Evolutionary conservation across 2,113 vertebrate genomes (phyloP), one percentile per base, ranked within the genome.

Genomic region (Tichodroma muraria): DNA sequence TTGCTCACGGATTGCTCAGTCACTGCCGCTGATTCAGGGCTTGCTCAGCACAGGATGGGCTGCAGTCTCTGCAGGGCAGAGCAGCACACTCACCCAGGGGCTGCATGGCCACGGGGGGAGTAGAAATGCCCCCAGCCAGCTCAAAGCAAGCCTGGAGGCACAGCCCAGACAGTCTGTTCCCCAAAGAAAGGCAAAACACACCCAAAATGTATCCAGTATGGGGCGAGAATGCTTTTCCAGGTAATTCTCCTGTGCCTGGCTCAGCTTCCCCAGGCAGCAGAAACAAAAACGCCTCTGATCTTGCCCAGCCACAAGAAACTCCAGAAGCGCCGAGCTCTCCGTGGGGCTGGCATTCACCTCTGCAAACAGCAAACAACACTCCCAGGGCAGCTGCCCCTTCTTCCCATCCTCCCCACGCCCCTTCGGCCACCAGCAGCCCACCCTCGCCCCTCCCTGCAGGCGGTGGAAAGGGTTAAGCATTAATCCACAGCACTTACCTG

Each of bases 401-500:
- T 24, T 30, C 13, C 27, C 59, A 28, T 19, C 59, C 70, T 33
- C 54, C 81, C 53, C 40, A n/a, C 7, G 4, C 5, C 70, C 35
- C 83, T 30, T 44, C 0, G 1, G 75, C 42, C 4, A 2, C 15
- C 38, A 9, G 56, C 82, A 77, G 49, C 80, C 30, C 61, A 33
- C 70, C 59, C 57, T 89, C 83, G 38, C 30, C 64, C 30, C 33
- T 42, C 65, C 54, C 33, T 37, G 72, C 44, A 1, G 0, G 61
- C 1, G 0, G 10, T 13, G 23, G 19, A 47, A 75, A 80, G 75
- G 20, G 61, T 76, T 69, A 85, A 85, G 78, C 75, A 54, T 63
- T 40, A 71, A 88, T 60, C 64, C 79, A 7, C 66, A n/a, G 59
- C 83, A 61, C 97, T 93, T 97, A 99, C 99, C 98, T 99, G 97